Base-by-base conservation (phyloP, 2,113 vertebrate genomes). In the Argyrosomus japonicus region DNA sequence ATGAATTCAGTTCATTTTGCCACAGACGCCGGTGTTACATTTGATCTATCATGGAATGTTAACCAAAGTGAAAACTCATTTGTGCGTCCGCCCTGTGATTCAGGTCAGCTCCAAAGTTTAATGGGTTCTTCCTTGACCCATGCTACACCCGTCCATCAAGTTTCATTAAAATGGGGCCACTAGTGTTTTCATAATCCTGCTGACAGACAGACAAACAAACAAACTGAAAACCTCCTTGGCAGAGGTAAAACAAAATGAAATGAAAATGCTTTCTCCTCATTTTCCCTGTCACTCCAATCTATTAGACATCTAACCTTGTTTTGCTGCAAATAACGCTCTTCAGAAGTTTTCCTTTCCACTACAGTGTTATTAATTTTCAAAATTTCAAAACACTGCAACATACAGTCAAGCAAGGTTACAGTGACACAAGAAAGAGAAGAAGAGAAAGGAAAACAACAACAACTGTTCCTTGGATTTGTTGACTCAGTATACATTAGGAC, bases 231-330 rank as follows among this genome's bases (percentile, higher is more conserved):
- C 36, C 36, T 40, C 36, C 36, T 40, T 40, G 36, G 36, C 8
- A 1, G 36, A 40, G 36, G 36, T 40, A 40, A 40, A 40, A 40
- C 36, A 40, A 40, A 40, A 19, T 47, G 15, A 85, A 86, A 90
- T 84, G 70, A 90, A 90, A 89, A 90, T 67, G 78, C 85, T 86
- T 89, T 88, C 69, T 85, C 60, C 63, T 84, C 43, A 83, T 89
- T 90, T 84, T 27, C 54, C 71, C 21, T 81, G 75, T 78, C 85
- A 72, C 69, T 79, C 48, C 45, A 62, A 51, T 68, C 51, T 43
- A 89, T 83, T 78, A 76, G 53, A 73, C 62, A 63, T 69, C 75
- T 80, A 86, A 82, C 68, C 65, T 88, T 82, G 86, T 84, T 87
- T 80, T 75, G 12, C 75, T 74, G 54, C 25, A 84, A 76, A 82